Conservation (phyloP, 1,140 invertebrate species). For the Caenorhabditis latens region DNA sequence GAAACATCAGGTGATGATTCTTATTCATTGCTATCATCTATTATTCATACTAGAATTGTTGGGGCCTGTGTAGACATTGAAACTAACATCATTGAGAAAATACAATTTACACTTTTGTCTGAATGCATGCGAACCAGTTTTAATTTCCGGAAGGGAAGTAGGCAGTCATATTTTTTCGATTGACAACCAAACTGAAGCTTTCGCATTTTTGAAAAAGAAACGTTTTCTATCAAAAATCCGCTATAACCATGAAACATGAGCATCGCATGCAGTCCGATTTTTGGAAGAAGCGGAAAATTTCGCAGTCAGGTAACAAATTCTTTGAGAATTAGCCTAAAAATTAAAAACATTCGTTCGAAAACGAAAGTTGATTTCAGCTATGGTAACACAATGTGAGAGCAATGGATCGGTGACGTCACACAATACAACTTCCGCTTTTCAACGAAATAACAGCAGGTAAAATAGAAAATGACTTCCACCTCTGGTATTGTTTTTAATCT, state of each 20-base stretch:
- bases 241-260: constrained; percentile 54
- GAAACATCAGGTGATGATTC: background rate
- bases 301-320: background rate
- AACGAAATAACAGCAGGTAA: constrained; percentile 68
- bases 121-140: background rate
- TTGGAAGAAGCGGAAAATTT: constrained; percentile 54
- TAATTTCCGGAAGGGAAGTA: background rate
- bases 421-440: constrained; percentile 60
- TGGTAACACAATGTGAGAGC: constrained; percentile 60
- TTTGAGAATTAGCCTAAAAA: background rate
- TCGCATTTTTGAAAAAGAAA: background rate
- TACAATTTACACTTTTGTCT: background rate
- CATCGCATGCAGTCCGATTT: background rate
- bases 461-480: background rate
- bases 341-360: too few species aligned
- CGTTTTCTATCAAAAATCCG: background rate
- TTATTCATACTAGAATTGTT: background rate
- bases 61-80: background rate
- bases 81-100: background rate
- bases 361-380: background rate
- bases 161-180: constrained; percentile 28
- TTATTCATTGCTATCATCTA: background rate
- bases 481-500: background rate
- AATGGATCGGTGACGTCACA: constrained; percentile 57
- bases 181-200: background rate